Percentiles rank a stretch among this genome's conserved stretches.
Conservation (phyloP, 2,888 invertebrate species). For the Nephrotoma guestfalica region DNA sequence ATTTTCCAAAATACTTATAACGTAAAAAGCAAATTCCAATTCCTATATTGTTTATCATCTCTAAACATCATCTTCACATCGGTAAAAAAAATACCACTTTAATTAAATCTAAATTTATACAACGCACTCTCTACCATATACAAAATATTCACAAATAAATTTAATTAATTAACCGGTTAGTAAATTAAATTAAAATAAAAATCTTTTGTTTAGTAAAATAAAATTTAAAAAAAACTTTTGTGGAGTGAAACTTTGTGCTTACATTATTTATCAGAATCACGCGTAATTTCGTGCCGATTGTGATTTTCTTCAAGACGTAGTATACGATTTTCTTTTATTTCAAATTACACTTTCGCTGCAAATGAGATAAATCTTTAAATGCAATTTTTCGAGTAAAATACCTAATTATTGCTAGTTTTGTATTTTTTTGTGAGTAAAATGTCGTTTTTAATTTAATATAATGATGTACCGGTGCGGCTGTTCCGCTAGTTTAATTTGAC, state of each 20-base stretch:
- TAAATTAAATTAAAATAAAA: neutral
- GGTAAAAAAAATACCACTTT: neutral
- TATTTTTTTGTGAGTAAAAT: neutral
- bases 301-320: neutral
- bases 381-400: neutral
- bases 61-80: neutral
- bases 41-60: neutral
- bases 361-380: neutral
- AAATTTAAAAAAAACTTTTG: neutral
- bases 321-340: neutral
- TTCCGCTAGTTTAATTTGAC: neutral
- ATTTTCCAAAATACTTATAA: neutral
- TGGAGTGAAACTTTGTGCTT: neutral
- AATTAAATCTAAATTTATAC: neutral
- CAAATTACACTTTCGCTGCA: neutral
- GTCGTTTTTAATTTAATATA: neutral
- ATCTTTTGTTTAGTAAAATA: neutral
- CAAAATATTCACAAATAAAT: neutral
- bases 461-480: neutral
- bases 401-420: no score
- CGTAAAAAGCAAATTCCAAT: neutral
- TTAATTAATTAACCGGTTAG: neutral
- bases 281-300: neutral
- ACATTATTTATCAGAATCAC: neutral
- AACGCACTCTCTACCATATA: neutral